Percentiles rank a stretch among this genome's conserved stretches.
Evolutionary conservation across 2,113 vertebrate species (phyloP).

Genomic region (Castor canadensis): DNA sequence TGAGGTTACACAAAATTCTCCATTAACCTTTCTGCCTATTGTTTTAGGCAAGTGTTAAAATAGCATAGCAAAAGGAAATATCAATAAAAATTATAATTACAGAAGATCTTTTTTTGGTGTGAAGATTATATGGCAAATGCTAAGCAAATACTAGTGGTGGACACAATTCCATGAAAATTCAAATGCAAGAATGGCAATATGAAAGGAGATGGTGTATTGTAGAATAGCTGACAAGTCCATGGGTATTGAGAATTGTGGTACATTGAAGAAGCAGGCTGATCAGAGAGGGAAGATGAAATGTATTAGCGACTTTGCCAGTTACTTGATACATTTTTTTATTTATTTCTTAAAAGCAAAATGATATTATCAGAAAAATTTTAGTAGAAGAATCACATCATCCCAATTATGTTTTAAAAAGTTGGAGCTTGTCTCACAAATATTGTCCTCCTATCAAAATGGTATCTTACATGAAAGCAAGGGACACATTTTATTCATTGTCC

Average conservation of each 20-base stretch:
- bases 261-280: background rate
- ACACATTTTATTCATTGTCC: background rate
- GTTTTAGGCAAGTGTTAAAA: background rate
- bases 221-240: background rate
- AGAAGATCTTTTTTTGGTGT: background rate
- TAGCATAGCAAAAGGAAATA: background rate
- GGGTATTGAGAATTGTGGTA: rapidly evolving
- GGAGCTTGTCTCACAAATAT: background rate
- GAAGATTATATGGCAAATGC: background rate
- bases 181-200: background rate
- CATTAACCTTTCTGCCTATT: background rate
- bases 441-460: background rate
- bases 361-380: background rate
- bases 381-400: background rate
- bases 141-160: background rate
- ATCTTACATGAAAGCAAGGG: background rate
- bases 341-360: background rate
- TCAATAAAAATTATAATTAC: background rate
- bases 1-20: background rate
- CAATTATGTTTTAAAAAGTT: background rate
- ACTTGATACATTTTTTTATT: background rate
- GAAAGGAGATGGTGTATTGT: background rate
- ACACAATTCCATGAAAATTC: background rate
- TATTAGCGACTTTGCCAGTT: background rate
- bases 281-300: background rate